These are phyloP conservation scores for Xanthorhoe spadicearia DNA, from an alignment of 2,888 invertebrate genomes.

Conservation along the genomic window DNA sequence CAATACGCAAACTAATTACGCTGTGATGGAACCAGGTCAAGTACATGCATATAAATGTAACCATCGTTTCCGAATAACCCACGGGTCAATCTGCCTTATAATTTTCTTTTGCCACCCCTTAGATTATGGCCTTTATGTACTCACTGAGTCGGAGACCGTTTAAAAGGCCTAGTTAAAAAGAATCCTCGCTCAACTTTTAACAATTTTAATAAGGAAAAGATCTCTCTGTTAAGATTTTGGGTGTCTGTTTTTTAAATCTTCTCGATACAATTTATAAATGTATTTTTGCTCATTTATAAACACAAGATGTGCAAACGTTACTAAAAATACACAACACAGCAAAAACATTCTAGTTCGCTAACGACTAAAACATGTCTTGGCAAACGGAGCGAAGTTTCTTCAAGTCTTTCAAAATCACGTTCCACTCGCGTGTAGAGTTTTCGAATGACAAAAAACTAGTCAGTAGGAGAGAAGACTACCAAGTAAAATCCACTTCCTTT, in stretches of 20 bases:
- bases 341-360: slow-evolving; percentile 28
- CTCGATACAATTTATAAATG: slow-evolving; percentile 1
- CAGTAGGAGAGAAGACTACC: slow-evolving; percentile 19
- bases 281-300: slow-evolving; percentile 8
- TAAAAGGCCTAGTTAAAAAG: slow-evolving; percentile 56
- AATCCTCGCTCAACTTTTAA: slow-evolving; percentile 48
- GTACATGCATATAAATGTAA: slow-evolving; percentile 39
- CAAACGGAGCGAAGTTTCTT: slow-evolving; percentile 36
- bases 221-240: slow-evolving; percentile 33
- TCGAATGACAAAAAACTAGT: slow-evolving; percentile 38
- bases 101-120: slow-evolving; percentile 50
- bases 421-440: slow-evolving; percentile 33
- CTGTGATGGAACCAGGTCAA: slow-evolving; percentile 37
- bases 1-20: slow-evolving; percentile 37
- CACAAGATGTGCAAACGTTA: slow-evolving; percentile 5
- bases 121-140: slow-evolving; percentile 56
- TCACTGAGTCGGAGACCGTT: slow-evolving; percentile 51
- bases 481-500: slow-evolving; percentile 31
- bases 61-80: slow-evolving; percentile 31
- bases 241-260: slow-evolving; percentile 23
- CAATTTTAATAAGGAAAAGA: slow-evolving; percentile 42
- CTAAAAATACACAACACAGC: slow-evolving; percentile 18
- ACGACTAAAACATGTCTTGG: slow-evolving; percentile 39
- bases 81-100: slow-evolving; percentile 46
- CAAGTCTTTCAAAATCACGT: slow-evolving; percentile 39